Conservation (phyloP, 2,113 vertebrate species). For the Siniperca knerii region DNA sequence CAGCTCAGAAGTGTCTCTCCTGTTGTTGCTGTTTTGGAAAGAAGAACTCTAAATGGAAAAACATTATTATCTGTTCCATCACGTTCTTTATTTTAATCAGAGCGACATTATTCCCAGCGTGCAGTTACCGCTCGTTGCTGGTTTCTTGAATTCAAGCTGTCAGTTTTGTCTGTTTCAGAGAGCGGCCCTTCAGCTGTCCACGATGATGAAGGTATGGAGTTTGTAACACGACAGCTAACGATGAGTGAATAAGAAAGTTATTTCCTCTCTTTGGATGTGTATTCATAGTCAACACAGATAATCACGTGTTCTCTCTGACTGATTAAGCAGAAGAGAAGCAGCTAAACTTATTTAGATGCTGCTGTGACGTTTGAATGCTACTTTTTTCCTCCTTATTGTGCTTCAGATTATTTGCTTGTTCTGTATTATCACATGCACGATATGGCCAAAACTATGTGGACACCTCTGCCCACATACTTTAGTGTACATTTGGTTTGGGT, state of each 20-base stretch:
- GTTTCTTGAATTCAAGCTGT: background rate
- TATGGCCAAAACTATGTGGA: slow-evolving; percentile 8
- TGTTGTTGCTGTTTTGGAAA: too few relatives aligned
- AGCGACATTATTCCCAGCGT: too few relatives aligned
- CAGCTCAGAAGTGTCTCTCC: too few relatives aligned
- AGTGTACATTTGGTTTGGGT: too few relatives aligned
- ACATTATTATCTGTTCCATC: too few relatives aligned
- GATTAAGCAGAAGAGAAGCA: background rate
- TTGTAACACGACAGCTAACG: background rate
- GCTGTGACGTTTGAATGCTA: background rate
- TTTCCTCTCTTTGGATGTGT: background rate
- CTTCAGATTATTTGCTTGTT: background rate
- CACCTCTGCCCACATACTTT: background rate
- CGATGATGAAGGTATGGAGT: slow-evolving; percentile 6
- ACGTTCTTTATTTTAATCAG: too few relatives aligned
- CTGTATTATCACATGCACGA: background rate
- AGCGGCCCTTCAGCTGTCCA: background rate
- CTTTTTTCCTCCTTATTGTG: background rate
- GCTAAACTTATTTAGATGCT: background rate
- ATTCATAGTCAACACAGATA: background rate
- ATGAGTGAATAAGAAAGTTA: background rate
- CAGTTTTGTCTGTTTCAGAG: background rate
- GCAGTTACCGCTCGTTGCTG: background rate
- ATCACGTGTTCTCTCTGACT: background rate
- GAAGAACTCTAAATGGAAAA: too few relatives aligned